Percentiles rank a stretch among this genome's conserved stretches.
phyloP scores from a whole-genome alignment of 1,140 invertebrate genomes.

The Kradibia gibbosae region DNA sequence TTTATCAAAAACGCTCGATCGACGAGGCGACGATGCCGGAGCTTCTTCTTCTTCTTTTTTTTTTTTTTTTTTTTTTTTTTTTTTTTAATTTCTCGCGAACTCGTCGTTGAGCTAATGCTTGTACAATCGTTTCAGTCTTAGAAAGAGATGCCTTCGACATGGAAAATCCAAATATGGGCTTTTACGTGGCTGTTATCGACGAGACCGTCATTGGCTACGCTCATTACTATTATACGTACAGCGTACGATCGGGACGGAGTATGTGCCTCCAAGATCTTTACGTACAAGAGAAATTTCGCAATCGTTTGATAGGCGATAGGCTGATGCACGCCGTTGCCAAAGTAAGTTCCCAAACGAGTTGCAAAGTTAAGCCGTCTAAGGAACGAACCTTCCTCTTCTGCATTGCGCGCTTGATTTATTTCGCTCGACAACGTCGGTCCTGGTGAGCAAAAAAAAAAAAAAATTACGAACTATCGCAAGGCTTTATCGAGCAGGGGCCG shows the following conservation, averaged over 20 bases:
- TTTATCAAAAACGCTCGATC: too few species aligned
- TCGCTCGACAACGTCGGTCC: too few species aligned
- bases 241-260: slow-evolving; percentile 29
- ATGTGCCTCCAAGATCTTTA: slow-evolving; percentile 49
- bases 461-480: too few species aligned
- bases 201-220: slow-evolving; percentile 42
- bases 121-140: slow-evolving; percentile 41
- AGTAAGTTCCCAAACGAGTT: slow-evolving; percentile 24
- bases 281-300: slow-evolving; percentile 48
- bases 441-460: too few species aligned
- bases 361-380: too few species aligned
- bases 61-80: slow-evolving; percentile 7
- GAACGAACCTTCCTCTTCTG: too few species aligned
- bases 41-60: too few species aligned
- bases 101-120: too few species aligned
- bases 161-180: slow-evolving; percentile 42
- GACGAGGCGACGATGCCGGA: too few species aligned
- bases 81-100: too few species aligned
- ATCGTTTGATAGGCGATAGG: slow-evolving; percentile 41
- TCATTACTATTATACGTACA: slow-evolving; percentile 46
- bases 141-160: slow-evolving; percentile 44
- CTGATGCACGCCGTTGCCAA: slow-evolving; percentile 43
- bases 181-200: slow-evolving; percentile 43
- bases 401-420: too few species aligned
- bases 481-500: too few species aligned